A percentile compares a stretch with the other conserved stretches of the same genome.
Conservation (phyloP, 2,888 invertebrate species). For the Idaea aversata region DNA sequence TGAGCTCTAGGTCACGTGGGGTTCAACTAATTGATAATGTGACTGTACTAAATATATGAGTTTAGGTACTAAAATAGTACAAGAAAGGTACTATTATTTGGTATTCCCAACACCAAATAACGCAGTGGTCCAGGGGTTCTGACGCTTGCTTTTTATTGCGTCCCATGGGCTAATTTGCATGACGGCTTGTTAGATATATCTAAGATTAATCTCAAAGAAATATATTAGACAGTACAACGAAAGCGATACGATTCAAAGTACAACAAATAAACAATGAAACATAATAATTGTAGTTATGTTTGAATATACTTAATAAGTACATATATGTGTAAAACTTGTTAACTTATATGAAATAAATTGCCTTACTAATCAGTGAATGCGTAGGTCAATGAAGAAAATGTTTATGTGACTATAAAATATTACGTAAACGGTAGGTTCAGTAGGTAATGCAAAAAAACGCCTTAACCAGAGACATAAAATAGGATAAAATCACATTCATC, state of each 20-base stretch:
- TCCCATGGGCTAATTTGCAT: background rate
- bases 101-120: too few species aligned
- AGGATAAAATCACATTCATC: constrained; percentile 19
- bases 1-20: too few species aligned
- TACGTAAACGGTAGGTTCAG: constrained; percentile 25
- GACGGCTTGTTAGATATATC: constrained; percentile 12
- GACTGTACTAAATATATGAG: too few species aligned
- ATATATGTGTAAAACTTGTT: background rate
- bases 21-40: too few species aligned
- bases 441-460: constrained; percentile 42
- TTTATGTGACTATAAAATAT: constrained; percentile 1
- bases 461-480: constrained; percentile 7
- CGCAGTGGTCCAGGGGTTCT: too few species aligned
- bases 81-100: too few species aligned
- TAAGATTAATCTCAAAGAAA: constrained; percentile 14
- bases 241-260: background rate
- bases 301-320: background rate
- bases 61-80: too few species aligned
- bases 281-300: background rate
- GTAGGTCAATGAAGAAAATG: background rate
- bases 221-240: constrained; percentile 13
- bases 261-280: background rate
- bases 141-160: background rate
- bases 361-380: background rate
- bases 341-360: background rate